Percentiles rank a stretch among this genome's conserved stretches.
Evolutionary conservation across 2,113 vertebrate species (phyloP).

Genomic region (Tricholaema leucomelas): DNA sequence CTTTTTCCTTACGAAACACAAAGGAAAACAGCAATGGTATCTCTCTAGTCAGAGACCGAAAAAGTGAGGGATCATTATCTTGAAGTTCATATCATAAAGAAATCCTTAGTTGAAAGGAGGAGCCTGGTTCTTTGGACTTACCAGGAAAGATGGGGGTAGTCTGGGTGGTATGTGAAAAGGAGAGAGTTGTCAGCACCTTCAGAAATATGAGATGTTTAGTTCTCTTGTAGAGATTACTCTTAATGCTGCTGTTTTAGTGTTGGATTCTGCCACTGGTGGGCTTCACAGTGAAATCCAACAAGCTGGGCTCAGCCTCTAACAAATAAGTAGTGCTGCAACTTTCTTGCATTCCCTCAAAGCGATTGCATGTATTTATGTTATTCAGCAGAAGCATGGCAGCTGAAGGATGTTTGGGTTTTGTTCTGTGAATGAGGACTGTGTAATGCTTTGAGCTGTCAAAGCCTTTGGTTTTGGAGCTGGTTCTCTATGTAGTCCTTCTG

Average conservation of each 20-base stretch:
- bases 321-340: not conserved
- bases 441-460: not conserved
- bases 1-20: not conserved
- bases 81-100: not conserved
- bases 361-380: not conserved
- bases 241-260: too few relatives aligned
- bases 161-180: not conserved
- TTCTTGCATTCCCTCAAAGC: not conserved
- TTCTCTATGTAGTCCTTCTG: not conserved
- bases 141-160: rapidly evolving
- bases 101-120: not conserved
- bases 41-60: not conserved
- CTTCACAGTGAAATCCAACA: not conserved
- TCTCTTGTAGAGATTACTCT: not conserved
- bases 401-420: not conserved
- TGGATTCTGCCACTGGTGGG: not conserved
- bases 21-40: not conserved
- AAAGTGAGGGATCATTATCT: not conserved
- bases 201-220: not conserved
- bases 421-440: not conserved
- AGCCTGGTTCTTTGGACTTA: not conserved
- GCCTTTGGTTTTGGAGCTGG: not conserved
- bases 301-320: not conserved
- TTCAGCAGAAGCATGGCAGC: not conserved
- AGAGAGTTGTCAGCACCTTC: not conserved